Evolutionary conservation across 2,113 vertebrate species (phyloP).

Genomic region (Tichodroma muraria): DNA sequence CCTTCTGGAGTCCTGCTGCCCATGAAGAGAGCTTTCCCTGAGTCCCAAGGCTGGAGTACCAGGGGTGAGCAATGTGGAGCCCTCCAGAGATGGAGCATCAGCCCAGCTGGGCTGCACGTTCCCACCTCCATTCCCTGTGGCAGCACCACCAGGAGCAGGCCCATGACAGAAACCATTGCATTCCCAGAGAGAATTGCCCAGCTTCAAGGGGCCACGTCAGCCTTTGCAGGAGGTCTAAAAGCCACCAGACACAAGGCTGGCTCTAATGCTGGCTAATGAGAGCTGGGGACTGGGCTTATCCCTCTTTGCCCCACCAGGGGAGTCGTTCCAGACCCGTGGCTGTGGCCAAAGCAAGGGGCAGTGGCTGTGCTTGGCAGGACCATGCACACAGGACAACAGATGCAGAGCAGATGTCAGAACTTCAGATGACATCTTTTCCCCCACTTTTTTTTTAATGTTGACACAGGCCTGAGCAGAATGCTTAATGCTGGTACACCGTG

Average conservation of each 20-base stretch:
- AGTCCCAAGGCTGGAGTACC: neutral
- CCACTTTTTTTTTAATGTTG: neutral
- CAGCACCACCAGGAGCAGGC: neutral
- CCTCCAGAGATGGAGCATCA: neutral
- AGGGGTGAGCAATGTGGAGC: neutral
- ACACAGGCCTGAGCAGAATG: slow-evolving; percentile 5
- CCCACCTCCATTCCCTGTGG: neutral
- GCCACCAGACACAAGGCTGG: neutral
- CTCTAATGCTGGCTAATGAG: neutral
- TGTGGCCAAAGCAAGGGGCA: neutral
- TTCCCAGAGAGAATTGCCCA: neutral
- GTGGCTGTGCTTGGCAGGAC: neutral
- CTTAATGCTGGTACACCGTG: neutral
- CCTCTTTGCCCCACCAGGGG: neutral
- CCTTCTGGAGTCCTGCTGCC: neutral
- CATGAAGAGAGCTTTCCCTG: rapidly evolving
- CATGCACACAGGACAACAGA: neutral
- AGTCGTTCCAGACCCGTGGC: neutral
- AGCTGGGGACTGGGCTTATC: neutral
- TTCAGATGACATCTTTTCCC: neutral
- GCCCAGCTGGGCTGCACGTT: neutral
- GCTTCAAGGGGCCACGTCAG: neutral
- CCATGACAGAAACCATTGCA: rapidly evolving
- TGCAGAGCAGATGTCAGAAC: neutral
- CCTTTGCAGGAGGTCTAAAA: neutral